These are phyloP conservation scores for Amphimedon queenslandica DNA, from an alignment of 37 sponge, comb jelly and placozoan species.

Conservation along the genomic window DNA sequence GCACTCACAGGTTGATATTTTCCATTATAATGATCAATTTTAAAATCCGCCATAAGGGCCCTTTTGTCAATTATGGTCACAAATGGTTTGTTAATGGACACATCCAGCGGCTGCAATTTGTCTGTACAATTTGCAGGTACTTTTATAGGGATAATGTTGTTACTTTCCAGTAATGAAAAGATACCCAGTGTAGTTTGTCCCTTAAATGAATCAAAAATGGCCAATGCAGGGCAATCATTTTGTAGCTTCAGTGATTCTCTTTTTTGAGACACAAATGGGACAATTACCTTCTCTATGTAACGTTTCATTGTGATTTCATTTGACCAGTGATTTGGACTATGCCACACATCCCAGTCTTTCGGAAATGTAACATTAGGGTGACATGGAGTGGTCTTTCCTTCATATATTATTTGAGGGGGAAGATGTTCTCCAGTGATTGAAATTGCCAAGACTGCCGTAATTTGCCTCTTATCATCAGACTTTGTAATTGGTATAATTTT, in stretches of 20 bases:
- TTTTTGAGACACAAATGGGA: slow-evolving; percentile 16
- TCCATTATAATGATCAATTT: too few relatives aligned
- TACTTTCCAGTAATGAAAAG: background rate
- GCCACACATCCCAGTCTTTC: slow-evolving; percentile 32
- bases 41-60: too few relatives aligned
- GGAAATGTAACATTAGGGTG: slow-evolving; percentile 32
- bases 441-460: too few relatives aligned
- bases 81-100: too few relatives aligned
- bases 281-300: slow-evolving; percentile 19
- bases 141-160: slow-evolving; percentile 11
- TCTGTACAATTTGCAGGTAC: slow-evolving; percentile 28
- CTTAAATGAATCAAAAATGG: slow-evolving; percentile 19
- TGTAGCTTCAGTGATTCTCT: slow-evolving; percentile 12
- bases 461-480: too few relatives aligned
- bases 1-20: too few relatives aligned
- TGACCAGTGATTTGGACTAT: too few relatives aligned
- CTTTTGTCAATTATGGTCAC: too few relatives aligned
- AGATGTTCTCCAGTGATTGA: too few relatives aligned
- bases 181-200: slow-evolving; percentile 16
- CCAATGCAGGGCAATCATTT: slow-evolving; percentile 1
- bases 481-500: slow-evolving; percentile 9
- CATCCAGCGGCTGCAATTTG: too few relatives aligned
- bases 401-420: too few relatives aligned
- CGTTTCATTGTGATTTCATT: slow-evolving; percentile 29
- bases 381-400: too few relatives aligned